phyloP scores from a whole-genome alignment of 2,888 invertebrate genomes.

The Saturnia japonica region DNA sequence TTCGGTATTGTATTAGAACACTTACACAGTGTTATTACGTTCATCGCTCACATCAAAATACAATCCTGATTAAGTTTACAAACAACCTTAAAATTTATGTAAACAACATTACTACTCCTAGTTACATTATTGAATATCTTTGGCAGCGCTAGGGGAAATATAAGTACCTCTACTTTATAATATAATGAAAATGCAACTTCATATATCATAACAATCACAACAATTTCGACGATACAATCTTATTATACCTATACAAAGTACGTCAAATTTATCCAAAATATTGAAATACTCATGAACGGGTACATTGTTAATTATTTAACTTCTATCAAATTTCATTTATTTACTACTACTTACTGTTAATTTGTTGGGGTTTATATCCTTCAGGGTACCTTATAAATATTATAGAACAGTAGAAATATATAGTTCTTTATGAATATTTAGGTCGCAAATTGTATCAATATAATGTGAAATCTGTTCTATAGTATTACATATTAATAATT shows the following conservation, averaged over 20 bases:
- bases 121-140: constrained; percentile 74
- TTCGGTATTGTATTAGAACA: constrained; percentile 72
- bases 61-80: constrained; percentile 69
- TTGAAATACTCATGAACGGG: constrained; percentile 40
- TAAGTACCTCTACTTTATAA: constrained; percentile 73
- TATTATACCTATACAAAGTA: constrained; percentile 48
- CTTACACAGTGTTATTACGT: constrained; percentile 71
- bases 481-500: constrained; percentile 42
- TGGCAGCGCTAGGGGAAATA: constrained; percentile 83
- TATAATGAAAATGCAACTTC: constrained; percentile 79
- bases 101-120: constrained; percentile 78
- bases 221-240: constrained; percentile 62
- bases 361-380: constrained; percentile 75
- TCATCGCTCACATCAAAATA: constrained; percentile 73
- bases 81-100: constrained; percentile 78
- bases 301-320: constrained; percentile 48
- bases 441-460: constrained; percentile 55
- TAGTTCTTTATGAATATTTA: constrained; percentile 38
- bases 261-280: constrained; percentile 58
- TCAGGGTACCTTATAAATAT: constrained; percentile 65
- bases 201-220: constrained; percentile 78
- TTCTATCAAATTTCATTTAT: constrained; percentile 65
- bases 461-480: constrained; percentile 35
- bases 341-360: constrained; percentile 62
- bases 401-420: constrained; percentile 62